Percentiles rank a stretch among this genome's conserved stretches.
phyloP scores from a whole-genome alignment of 2,113 vertebrate genomes.

The Echinops telfairi region DNA sequence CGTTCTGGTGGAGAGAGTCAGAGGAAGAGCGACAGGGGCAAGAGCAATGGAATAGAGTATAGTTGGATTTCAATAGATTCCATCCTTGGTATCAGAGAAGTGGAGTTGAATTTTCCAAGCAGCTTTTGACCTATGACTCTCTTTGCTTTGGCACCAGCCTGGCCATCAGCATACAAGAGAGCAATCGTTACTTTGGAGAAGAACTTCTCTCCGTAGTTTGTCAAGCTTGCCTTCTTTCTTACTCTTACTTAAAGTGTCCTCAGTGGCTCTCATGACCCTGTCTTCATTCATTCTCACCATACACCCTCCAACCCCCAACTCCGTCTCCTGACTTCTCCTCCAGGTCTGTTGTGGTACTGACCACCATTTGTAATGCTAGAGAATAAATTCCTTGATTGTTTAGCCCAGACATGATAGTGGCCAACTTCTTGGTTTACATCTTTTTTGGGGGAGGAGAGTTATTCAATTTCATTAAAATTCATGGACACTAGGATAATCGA shows the following conservation, averaged over 20 bases:
- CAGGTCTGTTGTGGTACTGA: not conserved
- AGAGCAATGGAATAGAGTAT: not conserved
- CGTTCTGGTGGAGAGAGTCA: not conserved
- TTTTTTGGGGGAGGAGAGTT: not conserved
- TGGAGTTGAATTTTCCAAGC: not conserved
- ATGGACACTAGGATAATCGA: not conserved
- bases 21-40: not conserved
- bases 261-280: not conserved
- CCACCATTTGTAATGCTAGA: not conserved
- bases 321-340: not conserved
- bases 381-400: not conserved
- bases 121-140: not conserved
- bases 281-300: not conserved
- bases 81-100: not conserved
- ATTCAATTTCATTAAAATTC: not conserved
- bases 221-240: not conserved
- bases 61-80: not conserved
- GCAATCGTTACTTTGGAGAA: not conserved
- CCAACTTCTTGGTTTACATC: not conserved
- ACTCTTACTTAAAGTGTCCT: not conserved
- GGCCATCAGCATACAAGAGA: not conserved
- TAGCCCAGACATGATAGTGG: not conserved
- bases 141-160: not conserved
- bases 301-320: not conserved
- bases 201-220: not conserved